Conservation (phyloP, 2,797 vertebrate species). For the Lateolabrax maculatus region DNA sequence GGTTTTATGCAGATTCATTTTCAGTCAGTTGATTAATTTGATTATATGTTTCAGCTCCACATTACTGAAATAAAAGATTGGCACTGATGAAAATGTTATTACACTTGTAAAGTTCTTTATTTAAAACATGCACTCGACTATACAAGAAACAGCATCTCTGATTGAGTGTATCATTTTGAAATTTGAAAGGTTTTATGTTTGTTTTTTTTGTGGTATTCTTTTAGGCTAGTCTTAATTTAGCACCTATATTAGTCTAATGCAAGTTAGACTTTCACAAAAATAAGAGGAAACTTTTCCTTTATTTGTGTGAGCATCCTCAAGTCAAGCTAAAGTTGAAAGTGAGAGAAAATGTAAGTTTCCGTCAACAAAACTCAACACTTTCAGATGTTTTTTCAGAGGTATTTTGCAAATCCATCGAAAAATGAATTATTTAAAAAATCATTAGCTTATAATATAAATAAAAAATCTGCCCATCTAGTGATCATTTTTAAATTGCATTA, state of each 20-base stretch:
- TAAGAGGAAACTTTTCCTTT: too few relatives aligned
- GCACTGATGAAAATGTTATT: not conserved
- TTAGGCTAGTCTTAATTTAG: not conserved
- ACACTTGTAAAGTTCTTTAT: not conserved
- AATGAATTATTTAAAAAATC: not conserved
- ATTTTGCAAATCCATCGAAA: too few relatives aligned
- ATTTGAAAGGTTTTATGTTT: not conserved
- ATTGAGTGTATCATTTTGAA: not conserved
- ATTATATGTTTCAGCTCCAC: not conserved
- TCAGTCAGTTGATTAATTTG: not conserved
- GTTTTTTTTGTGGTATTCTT: not conserved
- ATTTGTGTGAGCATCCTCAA: not conserved
- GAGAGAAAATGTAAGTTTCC: too few relatives aligned
- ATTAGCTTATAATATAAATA: too few relatives aligned
- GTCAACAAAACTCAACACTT: not conserved
- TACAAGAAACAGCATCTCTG: not conserved
- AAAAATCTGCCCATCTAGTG: too few relatives aligned
- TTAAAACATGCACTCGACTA: not conserved
- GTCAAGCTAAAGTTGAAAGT: not conserved
- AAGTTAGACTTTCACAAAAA: not conserved
- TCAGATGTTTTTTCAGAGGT: too few relatives aligned
- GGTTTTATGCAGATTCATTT: not conserved
- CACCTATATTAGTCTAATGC: not conserved
- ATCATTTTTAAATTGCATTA: not conserved
- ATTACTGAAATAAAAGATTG: not conserved